These are phyloP conservation scores for Drosophila algonquin DNA, from an alignment of 2,888 invertebrate genomes.

Conservation along the genomic window DNA sequence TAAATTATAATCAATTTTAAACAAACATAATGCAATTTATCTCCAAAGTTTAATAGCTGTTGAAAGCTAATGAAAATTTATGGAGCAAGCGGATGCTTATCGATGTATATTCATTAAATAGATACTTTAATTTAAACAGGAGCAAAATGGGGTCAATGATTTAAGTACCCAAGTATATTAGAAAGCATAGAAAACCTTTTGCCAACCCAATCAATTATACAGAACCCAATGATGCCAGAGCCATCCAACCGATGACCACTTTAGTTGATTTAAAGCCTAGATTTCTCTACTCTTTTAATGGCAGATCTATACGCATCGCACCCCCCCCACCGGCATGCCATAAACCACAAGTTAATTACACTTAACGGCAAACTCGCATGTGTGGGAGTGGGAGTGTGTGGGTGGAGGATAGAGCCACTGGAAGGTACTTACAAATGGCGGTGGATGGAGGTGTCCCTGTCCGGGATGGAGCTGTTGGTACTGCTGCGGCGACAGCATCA, in stretches of 20 bases:
- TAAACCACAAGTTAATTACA: neutral
- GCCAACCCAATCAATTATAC: neutral
- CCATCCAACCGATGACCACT: neutral
- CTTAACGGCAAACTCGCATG: neutral
- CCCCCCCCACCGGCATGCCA: neutral
- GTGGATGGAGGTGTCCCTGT: conserved; percentile 85
- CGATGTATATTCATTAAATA: neutral
- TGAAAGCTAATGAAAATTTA: neutral
- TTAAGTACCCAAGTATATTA: neutral
- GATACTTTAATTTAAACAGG: neutral
- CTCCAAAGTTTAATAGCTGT: neutral
- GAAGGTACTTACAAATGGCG: conserved; percentile 88
- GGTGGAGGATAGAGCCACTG: too few relatives aligned
- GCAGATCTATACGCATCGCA: neutral
- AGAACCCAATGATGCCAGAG: neutral
- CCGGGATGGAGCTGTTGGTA: conserved; percentile 84
- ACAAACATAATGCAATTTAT: neutral
- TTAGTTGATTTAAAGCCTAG: neutral
- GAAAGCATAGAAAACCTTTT: neutral
- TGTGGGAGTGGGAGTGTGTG: neutral
- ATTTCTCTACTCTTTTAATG: neutral
- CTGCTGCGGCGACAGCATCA: conserved; percentile 92
- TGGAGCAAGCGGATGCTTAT: neutral
- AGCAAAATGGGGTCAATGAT: neutral
- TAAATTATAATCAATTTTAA: neutral